Evolutionary conservation across 2,888 invertebrate species (phyloP).

Genomic region (Euplagia quadripunctaria): DNA sequence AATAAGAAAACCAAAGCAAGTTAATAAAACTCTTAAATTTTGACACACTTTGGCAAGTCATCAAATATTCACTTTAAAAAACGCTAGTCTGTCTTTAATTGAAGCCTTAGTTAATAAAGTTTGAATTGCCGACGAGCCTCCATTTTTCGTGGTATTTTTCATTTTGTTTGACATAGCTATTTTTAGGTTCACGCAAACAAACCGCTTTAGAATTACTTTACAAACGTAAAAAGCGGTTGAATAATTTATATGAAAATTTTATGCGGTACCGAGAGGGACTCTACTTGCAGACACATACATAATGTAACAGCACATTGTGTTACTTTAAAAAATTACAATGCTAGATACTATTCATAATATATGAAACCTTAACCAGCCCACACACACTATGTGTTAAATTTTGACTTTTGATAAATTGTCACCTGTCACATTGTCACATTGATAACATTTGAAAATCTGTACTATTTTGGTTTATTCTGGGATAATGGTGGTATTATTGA

Average conservation of each 20-base stretch:
- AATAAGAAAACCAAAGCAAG: not conserved
- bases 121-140: conserved; percentile 12
- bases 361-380: too few relatives aligned
- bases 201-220: conserved; percentile 22
- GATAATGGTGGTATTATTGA: not conserved
- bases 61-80: conserved; percentile 15
- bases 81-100: conserved; percentile 23
- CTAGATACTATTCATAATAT: not conserved
- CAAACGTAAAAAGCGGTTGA: conserved; percentile 20
- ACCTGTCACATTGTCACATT: too few relatives aligned
- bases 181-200: conserved; percentile 25
- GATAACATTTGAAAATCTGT: too few relatives aligned
- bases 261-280: conserved; percentile 11
- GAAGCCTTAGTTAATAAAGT: conserved; percentile 21
- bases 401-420: too few relatives aligned
- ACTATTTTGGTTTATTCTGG: too few relatives aligned
- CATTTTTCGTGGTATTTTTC: conserved; percentile 21
- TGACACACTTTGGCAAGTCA: conserved; percentile 6
- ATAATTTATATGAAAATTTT: conserved; percentile 22
- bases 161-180: conserved; percentile 24
- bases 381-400: too few relatives aligned
- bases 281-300: conserved; percentile 12
- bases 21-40: conserved; percentile 7
- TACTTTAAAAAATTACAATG: conserved; percentile 3
- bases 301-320: conserved; percentile 14